Evolutionary conservation across 1,140 invertebrate species (phyloP).

Genomic region (Penaeus japonicus): DNA sequence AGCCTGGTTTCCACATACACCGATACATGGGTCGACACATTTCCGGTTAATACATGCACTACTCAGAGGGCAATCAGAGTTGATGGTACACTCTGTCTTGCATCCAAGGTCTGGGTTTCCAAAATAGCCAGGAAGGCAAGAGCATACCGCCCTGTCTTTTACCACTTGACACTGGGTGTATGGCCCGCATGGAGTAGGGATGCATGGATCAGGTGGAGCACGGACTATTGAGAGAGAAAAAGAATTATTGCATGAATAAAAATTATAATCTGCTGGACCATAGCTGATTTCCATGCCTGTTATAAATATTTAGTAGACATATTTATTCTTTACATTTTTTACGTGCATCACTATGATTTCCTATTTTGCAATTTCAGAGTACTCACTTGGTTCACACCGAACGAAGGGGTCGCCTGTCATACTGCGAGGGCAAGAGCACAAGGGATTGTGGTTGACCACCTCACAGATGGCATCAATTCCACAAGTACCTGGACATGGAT

Average conservation of each 20-base stretch:
- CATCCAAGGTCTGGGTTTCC: constrained; percentile 65
- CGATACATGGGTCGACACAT: constrained; percentile 74
- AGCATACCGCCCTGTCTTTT: constrained; percentile 70
- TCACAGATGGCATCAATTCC: constrained; percentile 84
- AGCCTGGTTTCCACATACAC: constrained; percentile 65
- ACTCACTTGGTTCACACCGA: constrained; percentile 58
- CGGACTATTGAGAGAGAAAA: constrained; percentile 13
- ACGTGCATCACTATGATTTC: background rate
- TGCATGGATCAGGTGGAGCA: constrained; percentile 65
- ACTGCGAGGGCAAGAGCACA: constrained; percentile 81
- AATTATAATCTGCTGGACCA: too few relatives aligned
- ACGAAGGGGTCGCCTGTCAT: constrained; percentile 81
- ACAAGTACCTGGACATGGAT: constrained; percentile 80
- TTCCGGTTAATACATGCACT: constrained; percentile 80
- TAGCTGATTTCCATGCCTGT: too few relatives aligned
- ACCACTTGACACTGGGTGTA: constrained; percentile 74
- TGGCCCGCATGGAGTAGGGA: constrained; percentile 76
- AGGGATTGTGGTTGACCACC: constrained; percentile 82
- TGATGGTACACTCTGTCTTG: constrained; percentile 77
- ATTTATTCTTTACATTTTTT: background rate
- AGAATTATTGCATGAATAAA: background rate
- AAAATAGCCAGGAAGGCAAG: constrained; percentile 62
- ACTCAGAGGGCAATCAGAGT: constrained; percentile 80
- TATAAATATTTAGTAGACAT: too few relatives aligned
- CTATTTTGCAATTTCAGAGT: background rate